Base-by-base conservation (phyloP, 2,113 vertebrate genomes). In the Merops nubicus region DNA sequence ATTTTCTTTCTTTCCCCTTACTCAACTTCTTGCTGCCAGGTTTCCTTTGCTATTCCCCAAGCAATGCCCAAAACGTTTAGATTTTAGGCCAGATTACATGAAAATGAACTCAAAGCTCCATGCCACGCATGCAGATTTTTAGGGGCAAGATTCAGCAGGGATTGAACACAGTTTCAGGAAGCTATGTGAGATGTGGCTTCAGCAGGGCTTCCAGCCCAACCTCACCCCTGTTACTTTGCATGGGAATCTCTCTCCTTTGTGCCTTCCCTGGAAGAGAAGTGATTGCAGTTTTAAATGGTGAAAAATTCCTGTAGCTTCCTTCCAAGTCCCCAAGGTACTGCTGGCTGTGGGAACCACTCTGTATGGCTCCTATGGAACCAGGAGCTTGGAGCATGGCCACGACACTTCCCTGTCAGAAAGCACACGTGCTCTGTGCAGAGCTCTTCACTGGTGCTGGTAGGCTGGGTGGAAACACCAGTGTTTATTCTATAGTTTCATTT, bases 31-130 rank as follows among this genome's bases (percentile, higher is more conserved):
- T 85, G 23, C 72, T 92, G 80, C 33, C 73, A 93, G 86, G 47
- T 67, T 95, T 93, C 65, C 40, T 85, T 79, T 92, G 62, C 53
- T 91, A n/a, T 81, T 88, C 45, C 70, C 92, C n/a, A 57, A 83
- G 67, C 34, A 89, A 50, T 12, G 5, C 68, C 93, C 50, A 70
- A 80, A 94, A 70, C 26, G 31, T 78, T 72, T 74, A 77, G 50
- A 45, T 16, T 6, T 38, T 74, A 85, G 88, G n/a, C 57, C 26
- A 14, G 57, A 53, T 54, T 77, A 83, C 83, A 63, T 67, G 31
- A 70, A 67, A 88, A 29, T 81, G 51, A 90, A 67, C 63, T 90
- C 33, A 36, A 75, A 84, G 82, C 43, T 91, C 40, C 1, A 1
- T 89, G 54, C 70, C 72, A 77, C 56, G 60, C 34, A 21, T 11